phyloP scores from a whole-genome alignment of 2,113 vertebrate genomes.

The Petaurus breviceps region DNA sequence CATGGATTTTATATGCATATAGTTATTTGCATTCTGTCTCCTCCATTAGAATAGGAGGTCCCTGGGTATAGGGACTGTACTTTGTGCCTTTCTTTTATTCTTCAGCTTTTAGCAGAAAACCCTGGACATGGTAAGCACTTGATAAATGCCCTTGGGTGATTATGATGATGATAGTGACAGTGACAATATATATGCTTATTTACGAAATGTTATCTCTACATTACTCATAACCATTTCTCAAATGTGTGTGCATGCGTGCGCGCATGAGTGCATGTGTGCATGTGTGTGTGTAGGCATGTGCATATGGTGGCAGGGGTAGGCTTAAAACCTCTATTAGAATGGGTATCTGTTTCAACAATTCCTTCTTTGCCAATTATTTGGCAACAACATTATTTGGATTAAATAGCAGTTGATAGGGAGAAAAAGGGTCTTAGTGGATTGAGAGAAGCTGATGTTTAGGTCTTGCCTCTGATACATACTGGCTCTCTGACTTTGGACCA shows the following conservation, averaged over 20 bases:
- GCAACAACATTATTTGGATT: no score
- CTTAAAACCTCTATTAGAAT: background rate
- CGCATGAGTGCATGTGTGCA: no score
- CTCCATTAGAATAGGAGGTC: no score
- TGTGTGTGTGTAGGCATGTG: no score
- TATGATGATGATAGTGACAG: no score
- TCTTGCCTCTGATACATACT: no score
- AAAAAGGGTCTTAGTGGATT: background rate
- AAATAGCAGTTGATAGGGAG: background rate
- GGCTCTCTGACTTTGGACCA: no score
- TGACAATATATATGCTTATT: background rate
- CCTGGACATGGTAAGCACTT: background rate
- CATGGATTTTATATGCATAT: background rate
- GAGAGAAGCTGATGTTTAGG: background rate
- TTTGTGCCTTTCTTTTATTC: background rate
- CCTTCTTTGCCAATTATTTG: background rate
- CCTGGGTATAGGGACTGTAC: background rate
- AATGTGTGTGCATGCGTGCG: background rate
- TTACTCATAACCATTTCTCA: background rate
- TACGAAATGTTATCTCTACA: background rate
- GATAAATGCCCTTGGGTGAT: background rate
- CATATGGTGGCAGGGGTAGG: no score
- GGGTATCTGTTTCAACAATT: background rate
- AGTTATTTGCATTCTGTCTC: background rate
- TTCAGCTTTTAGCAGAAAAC: background rate